Evolutionary conservation across 2,113 vertebrate species (phyloP).

Genomic region (Dinomys branickii): DNA sequence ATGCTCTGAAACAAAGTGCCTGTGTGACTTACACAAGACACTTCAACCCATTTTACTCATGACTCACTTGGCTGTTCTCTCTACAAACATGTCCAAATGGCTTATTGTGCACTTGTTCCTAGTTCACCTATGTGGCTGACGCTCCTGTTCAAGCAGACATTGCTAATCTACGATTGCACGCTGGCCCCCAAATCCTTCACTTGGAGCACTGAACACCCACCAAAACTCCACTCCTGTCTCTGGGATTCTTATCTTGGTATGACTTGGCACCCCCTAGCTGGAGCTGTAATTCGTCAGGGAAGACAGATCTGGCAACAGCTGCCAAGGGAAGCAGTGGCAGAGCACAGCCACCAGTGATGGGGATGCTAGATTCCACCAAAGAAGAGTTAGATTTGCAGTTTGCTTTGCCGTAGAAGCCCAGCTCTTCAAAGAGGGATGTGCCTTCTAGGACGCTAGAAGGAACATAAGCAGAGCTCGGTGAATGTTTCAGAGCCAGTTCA

Average conservation of each 20-base stretch:
- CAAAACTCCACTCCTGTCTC: neutral
- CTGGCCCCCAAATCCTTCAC: neutral
- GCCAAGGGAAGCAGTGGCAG: neutral
- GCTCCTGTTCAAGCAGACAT: neutral
- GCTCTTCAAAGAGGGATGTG: neutral
- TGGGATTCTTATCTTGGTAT: neutral
- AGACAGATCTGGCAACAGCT: neutral
- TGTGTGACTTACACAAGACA: neutral
- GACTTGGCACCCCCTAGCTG: no score
- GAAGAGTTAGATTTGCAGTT: neutral
- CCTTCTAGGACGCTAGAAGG: neutral
- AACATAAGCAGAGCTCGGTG: neutral
- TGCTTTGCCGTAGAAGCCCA: neutral
- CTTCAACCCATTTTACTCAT: neutral
- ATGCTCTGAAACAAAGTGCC: no score
- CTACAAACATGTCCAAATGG: neutral
- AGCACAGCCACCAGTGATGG: neutral
- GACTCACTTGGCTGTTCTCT: neutral
- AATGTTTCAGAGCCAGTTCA: neutral
- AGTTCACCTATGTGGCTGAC: neutral
- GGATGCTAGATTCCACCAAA: neutral
- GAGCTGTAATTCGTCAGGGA: neutral
- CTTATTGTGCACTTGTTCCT: no score
- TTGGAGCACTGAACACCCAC: neutral
- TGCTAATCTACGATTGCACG: neutral